Percentiles rank a stretch among this genome's conserved stretches.
Evolutionary conservation across 2,797 vertebrate species (phyloP).

Genomic region (Cirrhinus mrigala): DNA sequence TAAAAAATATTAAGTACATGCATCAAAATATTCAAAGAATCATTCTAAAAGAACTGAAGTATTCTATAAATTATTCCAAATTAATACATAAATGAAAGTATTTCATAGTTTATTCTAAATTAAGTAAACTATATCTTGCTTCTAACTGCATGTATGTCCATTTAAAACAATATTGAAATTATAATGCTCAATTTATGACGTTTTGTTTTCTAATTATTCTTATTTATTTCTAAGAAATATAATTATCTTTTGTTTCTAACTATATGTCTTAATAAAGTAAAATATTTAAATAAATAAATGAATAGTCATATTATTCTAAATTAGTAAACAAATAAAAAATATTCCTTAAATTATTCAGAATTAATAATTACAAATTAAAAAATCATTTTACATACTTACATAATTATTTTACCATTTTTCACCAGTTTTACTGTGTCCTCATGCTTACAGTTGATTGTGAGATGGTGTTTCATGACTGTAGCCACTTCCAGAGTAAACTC

Average conservation of each 20-base stretch:
- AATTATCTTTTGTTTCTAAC: too few relatives aligned
- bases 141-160: neutral
- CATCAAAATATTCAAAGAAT: neutral
- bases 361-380: neutral
- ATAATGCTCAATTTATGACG: neutral
- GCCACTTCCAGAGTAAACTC: neutral
- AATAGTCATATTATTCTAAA: neutral
- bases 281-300: neutral
- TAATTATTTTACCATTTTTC: neutral
- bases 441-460: neutral
- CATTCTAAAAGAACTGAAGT: neutral
- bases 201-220: neutral
- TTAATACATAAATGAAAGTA: neutral
- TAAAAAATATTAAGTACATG: neutral
- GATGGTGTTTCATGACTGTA: neutral
- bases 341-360: neutral
- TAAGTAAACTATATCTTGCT: neutral
- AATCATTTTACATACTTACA: neutral
- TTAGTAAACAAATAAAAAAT: neutral
- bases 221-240: too few relatives aligned
- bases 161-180: neutral
- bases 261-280: neutral
- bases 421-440: neutral
- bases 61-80: neutral
- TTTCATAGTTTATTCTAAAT: neutral